These are phyloP conservation scores for Stenolophus ochropezus DNA, from an alignment of 2,888 invertebrate species.

Conservation along the genomic window DNA sequence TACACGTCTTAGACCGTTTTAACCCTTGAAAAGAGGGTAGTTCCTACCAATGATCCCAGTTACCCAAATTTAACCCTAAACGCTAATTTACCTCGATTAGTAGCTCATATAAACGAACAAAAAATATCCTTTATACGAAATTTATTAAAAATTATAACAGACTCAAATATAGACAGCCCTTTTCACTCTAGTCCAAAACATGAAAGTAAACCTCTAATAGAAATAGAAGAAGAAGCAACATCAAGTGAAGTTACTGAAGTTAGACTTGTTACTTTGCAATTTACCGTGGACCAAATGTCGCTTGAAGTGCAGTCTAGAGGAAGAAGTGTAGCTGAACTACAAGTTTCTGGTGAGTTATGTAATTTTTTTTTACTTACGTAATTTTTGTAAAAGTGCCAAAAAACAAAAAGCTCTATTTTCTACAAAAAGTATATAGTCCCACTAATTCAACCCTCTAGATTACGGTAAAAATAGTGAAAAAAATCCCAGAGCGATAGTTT, in stretches of 20 bases:
- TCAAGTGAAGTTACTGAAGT: background rate
- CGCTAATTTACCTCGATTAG: slow-evolving; percentile 90
- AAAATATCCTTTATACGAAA: slow-evolving; percentile 84
- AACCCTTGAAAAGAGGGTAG: slow-evolving; percentile 84
- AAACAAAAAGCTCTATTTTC: no score
- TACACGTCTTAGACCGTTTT: slow-evolving; percentile 88
- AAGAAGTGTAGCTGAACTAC: slow-evolving; percentile 93
- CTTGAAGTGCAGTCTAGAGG: slow-evolving; percentile 90
- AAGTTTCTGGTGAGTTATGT: slow-evolving; percentile 78
- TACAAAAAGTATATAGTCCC: no score
- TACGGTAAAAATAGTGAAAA: no score
- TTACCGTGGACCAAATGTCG: slow-evolving; percentile 90
- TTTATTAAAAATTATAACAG: slow-evolving; percentile 71
- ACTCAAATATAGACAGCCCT: slow-evolving; percentile 72
- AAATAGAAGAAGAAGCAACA: slow-evolving; percentile 63
- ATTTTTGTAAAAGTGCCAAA: no score
- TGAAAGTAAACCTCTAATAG: slow-evolving; percentile 54
- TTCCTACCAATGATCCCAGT: slow-evolving; percentile 89
- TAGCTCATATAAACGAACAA: slow-evolving; percentile 92
- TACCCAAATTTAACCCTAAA: slow-evolving; percentile 89
- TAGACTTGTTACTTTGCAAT: slow-evolving; percentile 86
- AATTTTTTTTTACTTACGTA: background rate
- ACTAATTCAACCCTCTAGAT: no score
- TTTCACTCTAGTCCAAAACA: slow-evolving; percentile 67
- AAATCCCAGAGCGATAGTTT: no score